Base-by-base conservation (phyloP, 1,140 invertebrate species). In the Heterodera carotae region DNA sequence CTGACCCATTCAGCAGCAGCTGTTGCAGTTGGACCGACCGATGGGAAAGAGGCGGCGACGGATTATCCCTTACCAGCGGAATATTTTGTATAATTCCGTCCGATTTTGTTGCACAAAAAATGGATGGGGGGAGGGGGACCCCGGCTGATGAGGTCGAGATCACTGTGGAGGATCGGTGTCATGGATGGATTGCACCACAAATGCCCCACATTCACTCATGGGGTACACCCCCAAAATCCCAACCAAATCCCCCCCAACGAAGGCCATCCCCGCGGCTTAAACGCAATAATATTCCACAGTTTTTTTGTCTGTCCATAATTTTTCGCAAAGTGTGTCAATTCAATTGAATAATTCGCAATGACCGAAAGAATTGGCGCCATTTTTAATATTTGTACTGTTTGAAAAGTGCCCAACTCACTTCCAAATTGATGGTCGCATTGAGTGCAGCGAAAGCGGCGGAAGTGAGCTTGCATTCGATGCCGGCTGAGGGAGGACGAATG, bases 381-480 rank as follows among this genome's bases (percentile, higher is more conserved):
- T n/a, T n/a, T n/a, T n/a, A 43, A 70, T 31, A 70, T 12, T 10
- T 70, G 36, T n/a, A n/a, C n/a, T n/a, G n/a, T n/a, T n/a, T n/a
- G n/a, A n/a, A n/a, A n/a, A n/a, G n/a, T n/a, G n/a, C n/a, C n/a
- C 36, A 36, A 84, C 84, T 88, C 72, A 86, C 86, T 86, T 39
- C 81, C 84, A 48, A 86, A 84, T 66, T 87, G 78, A 73, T 85
- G 81, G 8, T 77, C 39, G 69, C 85, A 87, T 34, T 82, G 73
- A 8, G 85, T 87, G 53, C 85, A 88, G 27, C 75, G 80, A 76
- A 84, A 87, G 69, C 80, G 82, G 68, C 86, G 87, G 73, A 86
- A 88, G 69, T 86, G 85, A 6, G 85, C 82, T 36, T 86, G 86
- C 86, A 86, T 87, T 18, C 86, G 83, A 64, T 86, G 85, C 7